Base-by-base conservation (phyloP, 53 echinoderm and acorn worm species). In the Pentamera pediparva region DNA sequence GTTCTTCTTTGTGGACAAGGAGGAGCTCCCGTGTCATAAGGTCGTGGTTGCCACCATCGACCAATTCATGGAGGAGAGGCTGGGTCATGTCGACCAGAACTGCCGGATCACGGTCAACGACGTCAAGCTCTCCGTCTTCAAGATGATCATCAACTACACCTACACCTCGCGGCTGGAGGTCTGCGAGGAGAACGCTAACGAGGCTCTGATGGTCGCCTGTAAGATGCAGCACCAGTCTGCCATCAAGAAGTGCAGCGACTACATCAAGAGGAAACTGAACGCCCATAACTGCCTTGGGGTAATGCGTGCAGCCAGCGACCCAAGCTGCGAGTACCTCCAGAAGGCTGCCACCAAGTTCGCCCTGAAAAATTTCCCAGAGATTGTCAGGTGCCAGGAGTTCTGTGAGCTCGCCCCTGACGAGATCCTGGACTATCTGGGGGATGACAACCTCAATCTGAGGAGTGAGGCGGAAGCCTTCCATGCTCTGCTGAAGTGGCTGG, bases 31-130 rank as follows among this genome's bases (percentile, higher is more conserved):
- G 13, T 92, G 91, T 27, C 91, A 98, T 73, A 81, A 74, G 34
- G 86, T 92, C 81, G 98, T 98, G 78, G 63, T 98, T 73, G 98
- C 98, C 70, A 91, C 91, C 26, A 86, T 91, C 33, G 91, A 91
- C 57, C 77, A 86, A 1, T 65, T 81, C 18, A 83, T 98, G 86
- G 88, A 98, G 63, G 86, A 89, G 56, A 79, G 88, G 62, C 78
- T 98, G 61, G 75, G 69, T 43, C 62, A 56, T 4, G 83, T 83
- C 0, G 81, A 76, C 32, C 53, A 75, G 56, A 78, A 78, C 10
- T 83, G 86, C 15, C 83, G 71, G 1, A 86, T 92, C 11, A 84
- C 82, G 19, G 78, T 89, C 17, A 82, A 78, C 27, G 83, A 84
- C 56, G 85, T 88, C 20, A 82, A 75, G 38, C 75, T 88, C 30